phyloP scores from a whole-genome alignment of 1,140 invertebrate genomes.

The Conopomorpha cramerella region DNA sequence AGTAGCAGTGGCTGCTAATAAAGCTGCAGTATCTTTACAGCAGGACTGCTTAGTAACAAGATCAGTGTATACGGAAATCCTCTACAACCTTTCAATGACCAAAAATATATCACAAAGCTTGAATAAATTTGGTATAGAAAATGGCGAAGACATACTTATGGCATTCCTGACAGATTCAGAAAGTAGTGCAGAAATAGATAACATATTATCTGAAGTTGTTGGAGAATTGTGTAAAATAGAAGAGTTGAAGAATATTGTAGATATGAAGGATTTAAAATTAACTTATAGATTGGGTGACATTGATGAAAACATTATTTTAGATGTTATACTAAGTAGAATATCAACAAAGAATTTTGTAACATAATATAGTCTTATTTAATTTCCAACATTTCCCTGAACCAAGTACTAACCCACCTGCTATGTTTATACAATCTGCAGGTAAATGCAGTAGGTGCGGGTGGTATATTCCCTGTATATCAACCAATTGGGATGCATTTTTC shows the following conservation, averaged over 20 bases:
- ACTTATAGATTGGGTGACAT: slow-evolving; percentile 61
- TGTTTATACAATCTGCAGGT: too few relatives aligned
- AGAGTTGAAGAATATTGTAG: slow-evolving; percentile 41
- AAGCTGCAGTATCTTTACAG: slow-evolving; percentile 63
- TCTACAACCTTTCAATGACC: slow-evolving; percentile 70
- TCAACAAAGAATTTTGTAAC: slow-evolving; percentile 55
- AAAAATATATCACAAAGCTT: slow-evolving; percentile 72
- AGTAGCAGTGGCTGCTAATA: slow-evolving; percentile 69
- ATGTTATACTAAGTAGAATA: slow-evolving; percentile 66
- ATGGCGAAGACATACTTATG: slow-evolving; percentile 62
- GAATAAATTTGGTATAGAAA: slow-evolving; percentile 66
- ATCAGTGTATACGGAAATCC: slow-evolving; percentile 67
- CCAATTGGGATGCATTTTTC: too few relatives aligned
- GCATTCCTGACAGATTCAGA: slow-evolving; percentile 52
- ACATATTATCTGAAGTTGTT: slow-evolving; percentile 44
- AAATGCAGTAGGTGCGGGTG: too few relatives aligned
- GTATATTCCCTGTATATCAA: too few relatives aligned
- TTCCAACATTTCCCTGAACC: too few relatives aligned
- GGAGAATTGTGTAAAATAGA: slow-evolving; percentile 54
- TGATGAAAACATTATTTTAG: slow-evolving; percentile 43
- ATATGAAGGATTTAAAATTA: slow-evolving; percentile 56
- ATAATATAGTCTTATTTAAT: too few relatives aligned
- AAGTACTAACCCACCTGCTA: too few relatives aligned
- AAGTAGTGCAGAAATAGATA: slow-evolving; percentile 32
- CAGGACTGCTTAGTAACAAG: slow-evolving; percentile 62